These are phyloP conservation scores for Rachycentron canadum DNA, from an alignment of 2,797 vertebrate genomes.

Conservation along the genomic window DNA sequence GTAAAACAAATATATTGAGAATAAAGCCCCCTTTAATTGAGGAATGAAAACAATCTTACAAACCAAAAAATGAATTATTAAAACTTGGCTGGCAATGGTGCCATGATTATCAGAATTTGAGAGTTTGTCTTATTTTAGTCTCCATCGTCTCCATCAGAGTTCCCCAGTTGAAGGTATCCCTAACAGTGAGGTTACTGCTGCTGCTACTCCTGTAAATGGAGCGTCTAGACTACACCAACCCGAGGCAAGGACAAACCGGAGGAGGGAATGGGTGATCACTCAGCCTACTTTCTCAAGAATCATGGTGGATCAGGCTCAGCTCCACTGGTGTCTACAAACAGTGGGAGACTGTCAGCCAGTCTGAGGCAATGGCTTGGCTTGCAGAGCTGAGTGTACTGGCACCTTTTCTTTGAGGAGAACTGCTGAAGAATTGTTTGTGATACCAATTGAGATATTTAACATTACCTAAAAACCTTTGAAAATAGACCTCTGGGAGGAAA, in stretches of 20 bases:
- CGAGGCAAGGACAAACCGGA: constrained; percentile 66
- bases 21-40: constrained; percentile 4
- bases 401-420: constrained; percentile 18
- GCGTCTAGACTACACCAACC: constrained; percentile 62
- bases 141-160: constrained; percentile 53
- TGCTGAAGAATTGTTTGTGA: constrained; percentile 39
- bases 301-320: constrained; percentile 54
- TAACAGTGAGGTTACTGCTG: constrained; percentile 45
- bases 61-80: constrained; percentile 38
- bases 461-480: constrained; percentile 19
- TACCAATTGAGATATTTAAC: constrained; percentile 40
- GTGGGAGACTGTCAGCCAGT: constrained; percentile 39
- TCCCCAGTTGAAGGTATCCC: constrained; percentile 43
- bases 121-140: constrained; percentile 44
- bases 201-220: constrained; percentile 64
- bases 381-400: constrained; percentile 18
- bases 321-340: constrained; percentile 52
- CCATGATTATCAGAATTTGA: constrained; percentile 33
- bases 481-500: constrained; percentile 7
- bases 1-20: constrained; percentile 10
- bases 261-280: constrained; percentile 45
- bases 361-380: constrained; percentile 36
- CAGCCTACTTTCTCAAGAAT: constrained; percentile 72
- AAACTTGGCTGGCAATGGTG: constrained; percentile 18
- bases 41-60: constrained; percentile 17